phyloP scores from a whole-genome alignment of 2,797 vertebrate species.

The Australoheros facetus region DNA sequence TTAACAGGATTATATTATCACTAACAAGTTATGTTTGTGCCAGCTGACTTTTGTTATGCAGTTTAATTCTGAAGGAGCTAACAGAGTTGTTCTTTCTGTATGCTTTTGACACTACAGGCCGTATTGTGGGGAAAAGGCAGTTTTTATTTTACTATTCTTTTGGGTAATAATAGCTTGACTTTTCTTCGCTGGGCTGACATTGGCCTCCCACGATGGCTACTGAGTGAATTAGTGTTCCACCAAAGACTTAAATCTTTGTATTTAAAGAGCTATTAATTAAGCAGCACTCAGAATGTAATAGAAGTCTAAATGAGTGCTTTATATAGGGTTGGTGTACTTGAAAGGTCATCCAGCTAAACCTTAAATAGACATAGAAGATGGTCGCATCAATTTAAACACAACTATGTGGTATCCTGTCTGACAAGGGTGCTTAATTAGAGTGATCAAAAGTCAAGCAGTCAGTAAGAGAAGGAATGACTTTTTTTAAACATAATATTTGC shows the following conservation, averaged over 20 bases:
- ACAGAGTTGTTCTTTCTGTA: neutral
- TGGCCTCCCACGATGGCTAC: conserved; percentile 43
- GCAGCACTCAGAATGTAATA: conserved; percentile 43
- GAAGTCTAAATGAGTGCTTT: conserved; percentile 65
- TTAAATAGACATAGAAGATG: conserved; percentile 36
- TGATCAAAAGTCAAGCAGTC: neutral
- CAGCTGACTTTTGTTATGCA: neutral
- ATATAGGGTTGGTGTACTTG: conserved; percentile 36
- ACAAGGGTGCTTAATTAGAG: conserved; percentile 15
- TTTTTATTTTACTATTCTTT: conserved; percentile 12
- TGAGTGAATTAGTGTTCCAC: conserved; percentile 27
- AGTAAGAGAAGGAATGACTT: neutral
- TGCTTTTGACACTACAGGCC: neutral
- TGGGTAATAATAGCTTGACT: conserved; percentile 27
- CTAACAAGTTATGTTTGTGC: neutral
- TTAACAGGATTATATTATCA: neutral
- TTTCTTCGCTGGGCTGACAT: conserved; percentile 32
- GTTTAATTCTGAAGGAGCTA: neutral
- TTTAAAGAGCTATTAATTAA: conserved; percentile 66
- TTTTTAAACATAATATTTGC: neutral
- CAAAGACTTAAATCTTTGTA: conserved; percentile 57
- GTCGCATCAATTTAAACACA: conserved; percentile 12
- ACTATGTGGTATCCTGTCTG: conserved; percentile 16
- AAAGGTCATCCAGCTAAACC: conserved; percentile 53
- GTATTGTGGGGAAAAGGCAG: neutral